Conservation (phyloP, 2,113 vertebrate genomes). For the Cichladusa arquata region DNA sequence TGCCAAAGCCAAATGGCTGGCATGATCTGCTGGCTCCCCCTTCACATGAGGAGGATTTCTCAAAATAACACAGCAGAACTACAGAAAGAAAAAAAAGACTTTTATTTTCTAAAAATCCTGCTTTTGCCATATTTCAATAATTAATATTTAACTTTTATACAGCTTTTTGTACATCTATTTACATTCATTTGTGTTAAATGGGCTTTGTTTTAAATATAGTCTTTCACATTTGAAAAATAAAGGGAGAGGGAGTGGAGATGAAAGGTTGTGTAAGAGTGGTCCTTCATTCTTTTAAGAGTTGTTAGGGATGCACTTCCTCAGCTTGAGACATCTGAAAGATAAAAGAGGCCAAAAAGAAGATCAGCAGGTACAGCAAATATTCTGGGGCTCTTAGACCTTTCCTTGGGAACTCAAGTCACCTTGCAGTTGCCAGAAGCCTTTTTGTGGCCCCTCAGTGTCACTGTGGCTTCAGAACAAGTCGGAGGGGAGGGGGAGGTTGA, state of each 20-base stretch:
- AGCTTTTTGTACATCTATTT: slow-evolving; percentile 64
- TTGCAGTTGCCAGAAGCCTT: background rate
- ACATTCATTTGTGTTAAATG: slow-evolving; percentile 27
- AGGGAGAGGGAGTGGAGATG: background rate
- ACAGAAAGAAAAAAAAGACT: background rate
- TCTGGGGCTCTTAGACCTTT: background rate
- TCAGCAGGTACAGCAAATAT: background rate
- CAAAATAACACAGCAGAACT: slow-evolving; percentile 34
- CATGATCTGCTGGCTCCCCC: background rate
- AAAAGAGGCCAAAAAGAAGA: background rate
- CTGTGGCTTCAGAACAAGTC: slow-evolving; percentile 26
- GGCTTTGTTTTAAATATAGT: background rate
- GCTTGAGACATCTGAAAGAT: background rate
- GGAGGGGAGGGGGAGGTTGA: slow-evolving; percentile 55
- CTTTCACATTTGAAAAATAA: slow-evolving; percentile 28
- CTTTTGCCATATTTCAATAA: slow-evolving; percentile 9
- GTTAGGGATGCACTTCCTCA: background rate
- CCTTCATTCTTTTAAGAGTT: slow-evolving; percentile 34
- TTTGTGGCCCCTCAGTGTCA: background rate
- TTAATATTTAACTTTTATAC: slow-evolving; percentile 38
- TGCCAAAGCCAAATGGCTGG: background rate
- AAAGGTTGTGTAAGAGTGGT: background rate
- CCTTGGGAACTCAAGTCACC: slow-evolving; percentile 10
- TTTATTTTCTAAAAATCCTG: slow-evolving; percentile 60
- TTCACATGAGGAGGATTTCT: background rate